Percentiles rank a stretch among this genome's conserved stretches.
Evolutionary conservation across 2,797 vertebrate genomes (phyloP).

Genomic region (Malurus leucopterus): DNA sequence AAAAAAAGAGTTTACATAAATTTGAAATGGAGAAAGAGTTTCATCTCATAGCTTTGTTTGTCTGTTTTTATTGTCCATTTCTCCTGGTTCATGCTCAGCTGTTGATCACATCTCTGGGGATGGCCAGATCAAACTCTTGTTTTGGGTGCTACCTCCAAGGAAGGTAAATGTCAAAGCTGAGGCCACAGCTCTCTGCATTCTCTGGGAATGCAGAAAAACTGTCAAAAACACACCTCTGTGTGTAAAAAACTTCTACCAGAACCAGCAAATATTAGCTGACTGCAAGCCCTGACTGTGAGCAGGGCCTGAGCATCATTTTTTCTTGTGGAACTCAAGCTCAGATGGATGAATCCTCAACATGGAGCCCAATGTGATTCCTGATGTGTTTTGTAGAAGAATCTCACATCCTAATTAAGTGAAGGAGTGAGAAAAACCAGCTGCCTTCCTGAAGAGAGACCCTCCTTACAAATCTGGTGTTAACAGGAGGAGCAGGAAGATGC

Average conservation of each 20-base stretch:
- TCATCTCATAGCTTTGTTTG: neutral
- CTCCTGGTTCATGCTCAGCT: neutral
- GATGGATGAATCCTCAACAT: neutral
- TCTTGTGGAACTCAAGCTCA: neutral
- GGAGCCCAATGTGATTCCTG: neutral
- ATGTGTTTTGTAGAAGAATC: neutral
- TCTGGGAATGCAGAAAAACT: neutral
- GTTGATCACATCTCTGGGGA: accelerated
- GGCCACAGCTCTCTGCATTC: neutral
- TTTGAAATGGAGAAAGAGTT: neutral
- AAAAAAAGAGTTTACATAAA: neutral
- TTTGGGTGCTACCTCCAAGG: neutral
- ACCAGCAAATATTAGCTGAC: neutral
- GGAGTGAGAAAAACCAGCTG: conserved; percentile 54
- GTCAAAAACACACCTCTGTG: neutral
- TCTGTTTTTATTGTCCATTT: neutral
- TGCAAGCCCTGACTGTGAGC: neutral
- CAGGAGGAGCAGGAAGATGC: conserved; percentile 42
- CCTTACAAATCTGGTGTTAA: neutral
- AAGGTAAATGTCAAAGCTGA: neutral
- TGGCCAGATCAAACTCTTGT: neutral
- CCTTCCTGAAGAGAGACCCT: conserved; percentile 28
- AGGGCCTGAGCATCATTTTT: neutral
- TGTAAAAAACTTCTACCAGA: neutral
- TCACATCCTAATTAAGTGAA: neutral